Evolutionary conservation across 1,140 invertebrate species (phyloP).

Genomic region (Drosophila rhopaloa): DNA sequence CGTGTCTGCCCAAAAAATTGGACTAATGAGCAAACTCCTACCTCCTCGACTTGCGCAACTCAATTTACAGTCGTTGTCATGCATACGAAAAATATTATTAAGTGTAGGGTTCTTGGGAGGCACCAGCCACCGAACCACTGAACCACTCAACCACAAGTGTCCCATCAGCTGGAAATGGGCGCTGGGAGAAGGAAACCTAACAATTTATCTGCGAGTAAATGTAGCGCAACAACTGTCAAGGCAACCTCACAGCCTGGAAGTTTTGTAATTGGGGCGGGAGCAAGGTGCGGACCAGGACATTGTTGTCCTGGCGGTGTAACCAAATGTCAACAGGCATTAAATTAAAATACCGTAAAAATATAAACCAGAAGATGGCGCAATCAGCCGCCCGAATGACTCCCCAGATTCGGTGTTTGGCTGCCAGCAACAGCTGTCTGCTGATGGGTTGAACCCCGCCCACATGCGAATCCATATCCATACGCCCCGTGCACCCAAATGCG

Average conservation of each 20-base stretch:
- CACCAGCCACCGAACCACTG: background rate
- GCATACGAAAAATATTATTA: slow-evolving; percentile 62
- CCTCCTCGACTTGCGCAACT: slow-evolving; percentile 26
- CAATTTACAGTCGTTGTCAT: slow-evolving; percentile 57
- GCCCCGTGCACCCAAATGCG: background rate
- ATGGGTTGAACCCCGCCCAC: slow-evolving; percentile 35
- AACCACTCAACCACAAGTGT: slow-evolving; percentile 46
- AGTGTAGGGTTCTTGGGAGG: slow-evolving; percentile 3
- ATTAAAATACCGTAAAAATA: slow-evolving; percentile 69
- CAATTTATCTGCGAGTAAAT: slow-evolving; percentile 61
- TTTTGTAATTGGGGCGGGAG: slow-evolving; percentile 43
- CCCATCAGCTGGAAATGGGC: slow-evolving; percentile 36
- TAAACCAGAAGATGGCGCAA: slow-evolving; percentile 54
- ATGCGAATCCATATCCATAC: slow-evolving; percentile 6
- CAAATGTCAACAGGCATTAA: slow-evolving; percentile 74
- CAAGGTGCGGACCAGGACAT: slow-evolving; percentile 23
- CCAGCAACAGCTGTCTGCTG: slow-evolving; percentile 61
- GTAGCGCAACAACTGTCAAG: slow-evolving; percentile 58
- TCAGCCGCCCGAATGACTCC: slow-evolving; percentile 51
- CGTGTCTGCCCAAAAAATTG: slow-evolving; percentile 18
- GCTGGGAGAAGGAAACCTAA: slow-evolving; percentile 38
- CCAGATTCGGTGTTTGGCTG: slow-evolving; percentile 26
- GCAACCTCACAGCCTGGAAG: slow-evolving; percentile 14
- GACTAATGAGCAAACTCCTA: slow-evolving; percentile 49
- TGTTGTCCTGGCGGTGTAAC: slow-evolving; percentile 54